Percentiles rank a stretch among this genome's conserved stretches.
Evolutionary conservation across 2,888 invertebrate species (phyloP).

Genomic region (Drosophila koepferae): DNA sequence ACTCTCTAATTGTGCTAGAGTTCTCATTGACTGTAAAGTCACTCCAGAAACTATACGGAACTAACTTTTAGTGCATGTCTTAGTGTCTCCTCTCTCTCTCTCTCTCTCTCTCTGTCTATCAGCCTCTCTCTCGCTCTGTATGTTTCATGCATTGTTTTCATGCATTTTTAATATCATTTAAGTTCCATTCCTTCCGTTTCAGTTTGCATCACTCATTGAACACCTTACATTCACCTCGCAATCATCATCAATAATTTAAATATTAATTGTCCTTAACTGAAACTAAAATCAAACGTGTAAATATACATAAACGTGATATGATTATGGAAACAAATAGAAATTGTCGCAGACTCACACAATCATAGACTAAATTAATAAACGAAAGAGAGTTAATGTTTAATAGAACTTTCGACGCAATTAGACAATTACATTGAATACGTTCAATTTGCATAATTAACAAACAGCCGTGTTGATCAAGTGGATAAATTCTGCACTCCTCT

Average conservation of each 20-base stretch:
- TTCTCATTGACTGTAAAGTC: constrained; percentile 10
- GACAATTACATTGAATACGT: background rate
- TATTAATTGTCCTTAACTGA: constrained; percentile 43
- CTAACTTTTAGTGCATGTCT: constrained; percentile 55
- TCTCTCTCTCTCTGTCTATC: constrained; percentile 11
- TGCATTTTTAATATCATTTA: constrained; percentile 16
- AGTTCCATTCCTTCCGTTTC: constrained; percentile 14
- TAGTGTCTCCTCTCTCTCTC: constrained; percentile 30
- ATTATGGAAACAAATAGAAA: constrained; percentile 5
- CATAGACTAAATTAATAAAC: constrained; percentile 22
- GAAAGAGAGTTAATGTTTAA: background rate
- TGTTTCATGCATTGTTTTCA: constrained; percentile 28
- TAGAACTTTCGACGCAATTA: background rate
- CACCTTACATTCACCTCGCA: constrained; percentile 45
- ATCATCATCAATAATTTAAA: constrained; percentile 42
- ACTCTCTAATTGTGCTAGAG: constrained; percentile 27
- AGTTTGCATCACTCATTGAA: constrained; percentile 44
- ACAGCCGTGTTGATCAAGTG: background rate
- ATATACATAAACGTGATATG: constrained; percentile 67
- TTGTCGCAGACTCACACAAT: background rate
- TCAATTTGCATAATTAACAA: background rate
- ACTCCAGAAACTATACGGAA: constrained; percentile 1
- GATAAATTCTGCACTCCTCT: background rate
- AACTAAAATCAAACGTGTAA: constrained; percentile 56
- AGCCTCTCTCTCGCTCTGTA: background rate